Base-by-base conservation (phyloP, 2,113 vertebrate species). In the Heliornis fulica region DNA sequence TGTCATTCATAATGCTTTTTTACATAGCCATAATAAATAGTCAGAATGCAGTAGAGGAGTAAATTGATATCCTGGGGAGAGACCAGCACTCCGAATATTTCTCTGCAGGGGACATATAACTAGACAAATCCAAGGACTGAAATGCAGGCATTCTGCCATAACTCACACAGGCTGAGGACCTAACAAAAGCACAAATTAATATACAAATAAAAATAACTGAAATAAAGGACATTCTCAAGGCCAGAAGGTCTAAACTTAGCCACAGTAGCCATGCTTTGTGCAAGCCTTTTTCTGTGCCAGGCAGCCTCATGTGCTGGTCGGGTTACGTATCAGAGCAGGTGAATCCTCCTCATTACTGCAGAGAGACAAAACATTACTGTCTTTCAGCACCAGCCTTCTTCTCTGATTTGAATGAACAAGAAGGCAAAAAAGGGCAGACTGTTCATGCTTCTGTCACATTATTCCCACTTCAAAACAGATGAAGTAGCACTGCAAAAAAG, bases 61-160 rank as follows among this genome's bases (percentile, higher is more conserved):
- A 95, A 93, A 90, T 81, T 75, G 60, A 71, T 81, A 86, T 88
- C 71, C 76, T 77, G 83, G 54, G 59, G 75, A 91, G 60, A 91
- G 26, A 93, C 48, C 70, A 83, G 91, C 32, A 74, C 66, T 82
- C 72, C 32, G 79, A 85, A 38, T 61, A 54, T 50, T 89, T 90
- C 48, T 53, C 93, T 94, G 72, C 14, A 61, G 77, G 38, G 64
- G 83, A 95, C 85, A 90, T 43, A 40, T 18, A 86, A 68, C 75
- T 32, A 85, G 77, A 36, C 86, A 84, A 83, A 81, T 59, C 76
- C 76, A 89, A 81, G 69, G 86, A 93, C 60, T 66, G 54, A 94
- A 93, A 95, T 78, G 71, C 48, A 95, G 95, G 90, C 94, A 91
- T 87, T 48, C 66, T 92, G 90, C 83, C 94, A 95, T 65, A 91